These are phyloP conservation scores for Tinamus major DNA, from an alignment of 2,797 vertebrate genomes.

Conservation along the genomic window DNA sequence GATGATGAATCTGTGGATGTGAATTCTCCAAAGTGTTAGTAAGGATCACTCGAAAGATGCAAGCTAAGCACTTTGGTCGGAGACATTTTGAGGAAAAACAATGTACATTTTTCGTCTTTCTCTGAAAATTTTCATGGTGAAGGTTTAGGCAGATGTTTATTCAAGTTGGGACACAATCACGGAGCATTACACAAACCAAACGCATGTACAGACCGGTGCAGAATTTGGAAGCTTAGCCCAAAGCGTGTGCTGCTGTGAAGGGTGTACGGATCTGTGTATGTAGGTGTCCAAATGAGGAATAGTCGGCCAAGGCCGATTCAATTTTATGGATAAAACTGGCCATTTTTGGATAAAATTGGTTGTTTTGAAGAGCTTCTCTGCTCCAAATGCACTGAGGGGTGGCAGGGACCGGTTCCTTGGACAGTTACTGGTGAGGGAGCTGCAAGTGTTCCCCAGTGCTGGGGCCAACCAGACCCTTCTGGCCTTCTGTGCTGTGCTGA, in stretches of 20 bases:
- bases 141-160: neutral
- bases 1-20: neutral
- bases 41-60: neutral
- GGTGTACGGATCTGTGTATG: neutral
- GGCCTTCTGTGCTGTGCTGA: neutral
- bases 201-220: too few relatives aligned
- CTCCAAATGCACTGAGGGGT: too few relatives aligned
- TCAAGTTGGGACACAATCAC: too few relatives aligned
- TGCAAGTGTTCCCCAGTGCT: neutral
- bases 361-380: too few relatives aligned
- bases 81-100: neutral
- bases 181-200: too few relatives aligned
- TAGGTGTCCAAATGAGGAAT: too few relatives aligned
- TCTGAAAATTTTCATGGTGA: neutral
- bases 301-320: too few relatives aligned
- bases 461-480: neutral
- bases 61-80: neutral
- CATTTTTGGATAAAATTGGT: too few relatives aligned
- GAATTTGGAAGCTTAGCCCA: too few relatives aligned
- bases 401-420: too few relatives aligned
- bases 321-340: too few relatives aligned
- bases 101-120: neutral
- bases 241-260: too few relatives aligned
- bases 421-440: neutral
- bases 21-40: neutral